Evolutionary conservation across 1,140 invertebrate genomes (phyloP).

Genomic region (Maniola jurtina): DNA sequence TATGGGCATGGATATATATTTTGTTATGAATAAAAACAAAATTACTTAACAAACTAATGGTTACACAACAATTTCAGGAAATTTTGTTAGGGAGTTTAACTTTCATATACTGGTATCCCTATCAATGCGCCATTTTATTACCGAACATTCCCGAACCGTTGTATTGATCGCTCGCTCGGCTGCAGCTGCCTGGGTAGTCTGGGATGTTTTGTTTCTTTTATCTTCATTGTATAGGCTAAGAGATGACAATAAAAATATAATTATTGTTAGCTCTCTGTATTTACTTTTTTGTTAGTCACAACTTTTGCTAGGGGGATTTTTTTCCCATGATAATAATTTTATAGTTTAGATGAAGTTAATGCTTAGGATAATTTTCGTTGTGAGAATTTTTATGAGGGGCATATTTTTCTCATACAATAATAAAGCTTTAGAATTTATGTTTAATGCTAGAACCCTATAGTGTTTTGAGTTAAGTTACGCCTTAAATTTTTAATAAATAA

Average conservation of each 20-base stretch:
- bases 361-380: too few species aligned
- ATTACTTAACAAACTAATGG: too few species aligned
- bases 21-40: too few species aligned
- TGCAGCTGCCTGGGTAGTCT: background rate
- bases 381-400: too few species aligned
- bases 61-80: too few species aligned
- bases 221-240: constrained; percentile 1
- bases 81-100: background rate
- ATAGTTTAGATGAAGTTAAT: too few species aligned
- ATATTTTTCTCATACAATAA: too few species aligned
- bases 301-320: background rate
- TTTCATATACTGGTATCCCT: constrained; percentile 5
- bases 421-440: too few species aligned
- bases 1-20: too few species aligned
- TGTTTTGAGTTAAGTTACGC: too few species aligned
- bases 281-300: background rate
- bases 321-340: background rate
- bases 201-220: constrained; percentile 3
- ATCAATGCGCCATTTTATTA: constrained; percentile 1
- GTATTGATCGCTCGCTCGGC: constrained; percentile 3
- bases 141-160: constrained; percentile 4
- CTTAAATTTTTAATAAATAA: too few species aligned
- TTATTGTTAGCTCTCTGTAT: background rate
- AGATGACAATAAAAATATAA: constrained; percentile 2
- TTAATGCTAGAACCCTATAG: too few species aligned